Conservation (phyloP, 2,113 vertebrate species). For the Chionodraco myersi region DNA sequence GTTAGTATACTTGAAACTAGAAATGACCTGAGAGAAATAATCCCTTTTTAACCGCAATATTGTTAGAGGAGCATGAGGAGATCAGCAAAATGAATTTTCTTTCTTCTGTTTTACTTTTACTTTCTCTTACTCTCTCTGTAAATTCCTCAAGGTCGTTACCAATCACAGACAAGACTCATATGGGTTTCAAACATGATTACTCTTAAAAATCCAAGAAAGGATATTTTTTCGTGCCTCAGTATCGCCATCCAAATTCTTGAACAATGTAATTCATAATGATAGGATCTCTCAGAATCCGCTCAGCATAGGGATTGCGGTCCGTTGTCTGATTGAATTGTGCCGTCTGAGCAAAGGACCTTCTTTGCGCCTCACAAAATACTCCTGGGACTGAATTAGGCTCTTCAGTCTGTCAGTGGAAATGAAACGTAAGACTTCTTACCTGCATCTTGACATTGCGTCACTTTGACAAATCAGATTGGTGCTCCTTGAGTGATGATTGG, state of each 20-base stretch:
- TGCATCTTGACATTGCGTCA: slow-evolving; percentile 70
- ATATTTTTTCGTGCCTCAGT: slow-evolving; percentile 17
- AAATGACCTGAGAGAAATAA: slow-evolving; percentile 14
- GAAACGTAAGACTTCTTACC: slow-evolving; percentile 57
- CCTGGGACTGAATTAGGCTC: slow-evolving; percentile 53
- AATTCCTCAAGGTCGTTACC: slow-evolving; percentile 51
- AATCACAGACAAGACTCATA: slow-evolving; percentile 44
- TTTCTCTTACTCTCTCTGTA: background rate
- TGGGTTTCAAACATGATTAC: slow-evolving; percentile 33
- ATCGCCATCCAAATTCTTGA: slow-evolving; percentile 22
- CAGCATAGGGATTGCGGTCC: slow-evolving; percentile 6
- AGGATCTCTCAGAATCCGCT: slow-evolving; percentile 25
- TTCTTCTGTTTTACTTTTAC: slow-evolving; percentile 11
- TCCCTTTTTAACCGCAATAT: slow-evolving; percentile 2
- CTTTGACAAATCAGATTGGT: slow-evolving; percentile 63
- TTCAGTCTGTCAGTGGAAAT: slow-evolving; percentile 61
- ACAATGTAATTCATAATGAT: slow-evolving; percentile 49
- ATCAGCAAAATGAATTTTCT: slow-evolving; percentile 5
- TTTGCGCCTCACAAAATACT: slow-evolving; percentile 45
- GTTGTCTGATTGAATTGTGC: slow-evolving; percentile 55
- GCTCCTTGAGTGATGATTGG: slow-evolving; percentile 63
- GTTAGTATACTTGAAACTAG: slow-evolving; percentile 9
- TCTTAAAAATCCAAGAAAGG: slow-evolving; percentile 23
- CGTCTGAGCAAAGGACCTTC: slow-evolving; percentile 48
- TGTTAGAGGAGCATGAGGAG: slow-evolving; percentile 27